Evolutionary conservation across 2,113 vertebrate genomes (phyloP).

Genomic region (Charina bottae): DNA sequence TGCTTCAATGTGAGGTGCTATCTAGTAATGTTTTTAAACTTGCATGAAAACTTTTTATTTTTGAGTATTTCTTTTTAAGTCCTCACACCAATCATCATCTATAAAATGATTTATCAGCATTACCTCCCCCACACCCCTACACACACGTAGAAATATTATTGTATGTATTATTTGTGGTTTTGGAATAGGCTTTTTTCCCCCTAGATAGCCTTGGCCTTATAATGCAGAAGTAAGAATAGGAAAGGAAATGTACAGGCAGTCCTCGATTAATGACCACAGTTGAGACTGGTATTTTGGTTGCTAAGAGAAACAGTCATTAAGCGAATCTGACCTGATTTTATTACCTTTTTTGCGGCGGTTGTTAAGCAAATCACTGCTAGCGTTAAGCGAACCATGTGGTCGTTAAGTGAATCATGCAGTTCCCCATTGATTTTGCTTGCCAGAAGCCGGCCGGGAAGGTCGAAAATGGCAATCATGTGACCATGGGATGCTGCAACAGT

Average conservation of each 20-base stretch:
- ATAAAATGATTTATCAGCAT: neutral
- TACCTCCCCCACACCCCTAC: neutral
- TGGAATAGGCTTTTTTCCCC: neutral
- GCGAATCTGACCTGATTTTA: no score
- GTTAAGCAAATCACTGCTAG: no score
- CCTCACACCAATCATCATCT: neutral
- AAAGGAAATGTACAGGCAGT: neutral
- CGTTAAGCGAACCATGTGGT: no score
- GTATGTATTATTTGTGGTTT: neutral
- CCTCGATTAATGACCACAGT: no score
- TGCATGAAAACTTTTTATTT: neutral
- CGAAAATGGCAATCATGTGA: no score
- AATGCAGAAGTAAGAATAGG: neutral
- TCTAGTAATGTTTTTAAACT: neutral
- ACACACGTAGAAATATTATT: neutral
- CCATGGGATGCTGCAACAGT: no score
- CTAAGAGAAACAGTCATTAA: no score
- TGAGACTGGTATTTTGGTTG: no score
- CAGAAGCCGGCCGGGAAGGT: no score
- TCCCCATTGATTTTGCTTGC: no score
- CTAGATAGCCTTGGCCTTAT: neutral
- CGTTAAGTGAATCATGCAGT: no score
- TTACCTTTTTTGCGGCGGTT: no score
- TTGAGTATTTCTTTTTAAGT: neutral
- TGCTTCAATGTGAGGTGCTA: neutral